Evolutionary conservation across 2,797 vertebrate species (phyloP).

Genomic region (Malacoraja senta): DNA sequence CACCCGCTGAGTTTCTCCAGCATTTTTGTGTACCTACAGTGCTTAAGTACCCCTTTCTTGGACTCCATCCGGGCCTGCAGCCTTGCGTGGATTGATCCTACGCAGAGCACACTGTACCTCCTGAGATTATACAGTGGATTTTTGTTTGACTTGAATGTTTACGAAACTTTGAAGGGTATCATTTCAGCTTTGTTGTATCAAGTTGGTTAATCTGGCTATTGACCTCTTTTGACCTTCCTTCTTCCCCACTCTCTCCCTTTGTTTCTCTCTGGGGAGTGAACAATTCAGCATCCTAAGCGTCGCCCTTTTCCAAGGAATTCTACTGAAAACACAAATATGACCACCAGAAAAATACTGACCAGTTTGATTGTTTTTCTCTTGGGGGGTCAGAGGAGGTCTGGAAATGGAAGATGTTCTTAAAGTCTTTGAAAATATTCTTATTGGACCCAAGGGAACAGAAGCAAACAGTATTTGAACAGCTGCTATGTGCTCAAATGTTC

Average conservation of each 20-base stretch:
- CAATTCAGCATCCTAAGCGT: not conserved
- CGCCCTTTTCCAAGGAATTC: not conserved
- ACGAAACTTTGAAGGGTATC: not conserved
- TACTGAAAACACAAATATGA: not conserved
- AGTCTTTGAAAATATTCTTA: not conserved
- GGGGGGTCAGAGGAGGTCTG: not conserved
- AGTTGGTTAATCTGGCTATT: not conserved
- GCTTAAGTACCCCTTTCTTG: too few relatives aligned
- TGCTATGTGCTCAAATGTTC: not conserved
- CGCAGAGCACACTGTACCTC: too few relatives aligned
- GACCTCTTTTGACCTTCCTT: not conserved
- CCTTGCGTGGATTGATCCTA: too few relatives aligned
- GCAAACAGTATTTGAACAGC: not conserved
- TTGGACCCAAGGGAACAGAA: not conserved
- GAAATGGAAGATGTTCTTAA: not conserved
- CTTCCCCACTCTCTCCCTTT: not conserved
- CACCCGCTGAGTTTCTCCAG: too few relatives aligned
- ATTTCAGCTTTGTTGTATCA: not conserved
- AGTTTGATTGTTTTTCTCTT: not conserved
- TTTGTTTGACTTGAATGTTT: not conserved
- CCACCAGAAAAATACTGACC: not conserved
- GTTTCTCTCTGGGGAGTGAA: not conserved
- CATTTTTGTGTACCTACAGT: too few relatives aligned
- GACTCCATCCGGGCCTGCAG: too few relatives aligned
- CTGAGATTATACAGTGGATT: not conserved